These are phyloP conservation scores for Philypnodon macrostomus DNA, from an alignment of 2,797 vertebrate species.

Conservation along the genomic window DNA sequence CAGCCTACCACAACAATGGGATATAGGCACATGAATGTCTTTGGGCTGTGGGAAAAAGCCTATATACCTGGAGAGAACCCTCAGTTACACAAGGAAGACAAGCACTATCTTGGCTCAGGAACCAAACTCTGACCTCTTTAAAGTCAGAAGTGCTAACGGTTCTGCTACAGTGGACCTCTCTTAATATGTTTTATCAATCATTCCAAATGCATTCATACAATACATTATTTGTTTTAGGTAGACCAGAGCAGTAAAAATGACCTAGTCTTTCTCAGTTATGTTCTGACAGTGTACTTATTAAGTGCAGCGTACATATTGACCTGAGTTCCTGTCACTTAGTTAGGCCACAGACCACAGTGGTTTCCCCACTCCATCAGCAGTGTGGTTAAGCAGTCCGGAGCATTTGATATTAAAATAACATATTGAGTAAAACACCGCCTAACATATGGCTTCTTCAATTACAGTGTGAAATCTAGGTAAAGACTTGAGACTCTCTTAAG, in stretches of 20 bases:
- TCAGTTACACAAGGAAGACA: too few species aligned
- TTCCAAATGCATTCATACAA: too few species aligned
- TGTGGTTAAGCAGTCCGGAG: slow-evolving; percentile 32
- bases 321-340: slow-evolving; percentile 37
- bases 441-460: slow-evolving; percentile 34
- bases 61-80: too few species aligned
- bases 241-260: slow-evolving; percentile 19
- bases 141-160: too few species aligned
- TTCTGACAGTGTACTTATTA: slow-evolving; percentile 17
- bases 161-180: too few species aligned
- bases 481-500: neutral
- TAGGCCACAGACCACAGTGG: slow-evolving; percentile 46
- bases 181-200: too few species aligned
- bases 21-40: too few species aligned
- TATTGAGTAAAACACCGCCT: slow-evolving; percentile 29
- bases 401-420: slow-evolving; percentile 57
- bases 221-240: neutral
- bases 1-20: too few species aligned
- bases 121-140: too few species aligned
- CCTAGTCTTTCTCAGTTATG: too few species aligned
- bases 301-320: slow-evolving; percentile 27
- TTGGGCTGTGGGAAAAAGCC: too few species aligned
- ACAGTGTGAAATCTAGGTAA: slow-evolving; percentile 14
- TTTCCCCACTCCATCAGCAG: slow-evolving; percentile 61
- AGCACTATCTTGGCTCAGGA: too few species aligned